Percentiles rank a stretch among this genome's conserved stretches.
phyloP scores from a whole-genome alignment of 1,140 invertebrate genomes.

The Polyergus mexicanus region DNA sequence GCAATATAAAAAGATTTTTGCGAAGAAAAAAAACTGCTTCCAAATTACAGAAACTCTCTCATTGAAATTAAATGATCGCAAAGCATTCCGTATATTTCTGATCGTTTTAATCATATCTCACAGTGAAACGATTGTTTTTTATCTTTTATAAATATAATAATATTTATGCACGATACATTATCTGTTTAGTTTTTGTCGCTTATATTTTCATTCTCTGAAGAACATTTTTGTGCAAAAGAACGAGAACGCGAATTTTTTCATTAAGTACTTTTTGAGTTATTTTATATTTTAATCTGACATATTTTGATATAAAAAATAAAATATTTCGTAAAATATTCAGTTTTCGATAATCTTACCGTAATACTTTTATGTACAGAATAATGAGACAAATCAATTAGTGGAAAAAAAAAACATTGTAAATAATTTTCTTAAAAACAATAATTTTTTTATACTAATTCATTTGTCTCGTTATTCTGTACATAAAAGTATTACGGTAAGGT shows the following conservation, averaged over 20 bases:
- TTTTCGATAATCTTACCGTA: too few species aligned
- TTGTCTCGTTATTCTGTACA: too few species aligned
- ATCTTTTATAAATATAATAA: conserved; percentile 12
- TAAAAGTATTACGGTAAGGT: too few species aligned
- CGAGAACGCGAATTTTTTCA: not conserved
- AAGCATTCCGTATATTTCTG: not conserved
- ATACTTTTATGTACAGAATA: too few species aligned
- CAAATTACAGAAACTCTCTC: not conserved
- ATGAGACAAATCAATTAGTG: too few species aligned
- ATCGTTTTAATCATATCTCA: not conserved
- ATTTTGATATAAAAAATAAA: too few species aligned
- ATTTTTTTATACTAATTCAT: too few species aligned
- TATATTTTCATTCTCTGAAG: not conserved
- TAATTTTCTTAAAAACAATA: too few species aligned
- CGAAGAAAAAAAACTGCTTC: not conserved
- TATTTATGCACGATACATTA: not conserved
- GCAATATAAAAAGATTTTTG: not conserved
- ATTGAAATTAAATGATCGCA: not conserved
- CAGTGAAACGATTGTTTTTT: conserved; percentile 9
- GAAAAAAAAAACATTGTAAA: too few species aligned
- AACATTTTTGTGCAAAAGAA: not conserved
- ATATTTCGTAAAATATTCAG: too few species aligned
- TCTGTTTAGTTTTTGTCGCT: not conserved
- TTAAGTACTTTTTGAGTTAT: too few species aligned
- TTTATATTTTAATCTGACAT: too few species aligned